phyloP scores from a whole-genome alignment of 2,888 invertebrate genomes.

The Thalpophila matura region DNA sequence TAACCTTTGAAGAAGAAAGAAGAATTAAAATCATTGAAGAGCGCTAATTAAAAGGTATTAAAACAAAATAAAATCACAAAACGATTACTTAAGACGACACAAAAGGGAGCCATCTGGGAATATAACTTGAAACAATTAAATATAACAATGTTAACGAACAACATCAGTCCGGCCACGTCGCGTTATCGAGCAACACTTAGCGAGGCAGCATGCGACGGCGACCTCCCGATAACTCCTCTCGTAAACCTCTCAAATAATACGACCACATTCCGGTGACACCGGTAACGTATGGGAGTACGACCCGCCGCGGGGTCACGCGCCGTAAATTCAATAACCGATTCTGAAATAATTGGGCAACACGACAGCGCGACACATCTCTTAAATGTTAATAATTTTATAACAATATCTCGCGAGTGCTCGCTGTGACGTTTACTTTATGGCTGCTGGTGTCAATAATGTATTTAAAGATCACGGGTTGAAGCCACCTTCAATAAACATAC shows the following conservation, averaged over 20 bases:
- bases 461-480: constrained; percentile 45
- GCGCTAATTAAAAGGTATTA: constrained; percentile 29
- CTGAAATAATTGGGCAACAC: constrained; percentile 59
- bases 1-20: too few species aligned
- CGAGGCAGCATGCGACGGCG: constrained; percentile 1
- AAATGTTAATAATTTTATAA: constrained; percentile 55
- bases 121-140: constrained; percentile 35
- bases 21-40: neutral
- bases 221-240: constrained; percentile 50
- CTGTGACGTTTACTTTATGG: constrained; percentile 29
- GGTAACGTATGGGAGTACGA: constrained; percentile 52
- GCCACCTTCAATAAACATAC: constrained; percentile 30
- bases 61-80: neutral
- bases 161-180: neutral
- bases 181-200: neutral
- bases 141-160: constrained; percentile 33
- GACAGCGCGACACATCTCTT: constrained; percentile 40
- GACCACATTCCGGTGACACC: constrained; percentile 59
- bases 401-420: constrained; percentile 41
- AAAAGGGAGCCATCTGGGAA: constrained; percentile 17
- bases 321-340: constrained; percentile 58
- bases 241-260: constrained; percentile 54
- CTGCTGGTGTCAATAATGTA: constrained; percentile 37
- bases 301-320: constrained; percentile 55
- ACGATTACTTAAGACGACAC: constrained; percentile 8